These are phyloP conservation scores for Saimiri boliviensis DNA, from an alignment of 2,113 vertebrate genomes.

Conservation along the genomic window DNA sequence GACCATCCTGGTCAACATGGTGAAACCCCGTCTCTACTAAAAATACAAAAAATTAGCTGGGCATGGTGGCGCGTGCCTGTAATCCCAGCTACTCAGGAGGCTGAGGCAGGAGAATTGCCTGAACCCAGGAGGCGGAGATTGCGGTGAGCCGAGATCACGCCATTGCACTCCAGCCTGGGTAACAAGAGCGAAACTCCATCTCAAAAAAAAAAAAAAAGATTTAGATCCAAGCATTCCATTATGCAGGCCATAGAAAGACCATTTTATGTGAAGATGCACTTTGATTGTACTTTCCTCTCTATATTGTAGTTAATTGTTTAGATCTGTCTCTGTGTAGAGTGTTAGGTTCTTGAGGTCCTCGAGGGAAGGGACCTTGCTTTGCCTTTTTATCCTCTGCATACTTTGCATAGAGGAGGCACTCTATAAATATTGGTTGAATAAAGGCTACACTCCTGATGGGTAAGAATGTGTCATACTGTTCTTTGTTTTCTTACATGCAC, in stretches of 20 bases:
- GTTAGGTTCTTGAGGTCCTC: slow-evolving; percentile 16
- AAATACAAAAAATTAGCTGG: too few relatives aligned
- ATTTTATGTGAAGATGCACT: slow-evolving; percentile 5
- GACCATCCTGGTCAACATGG: too few relatives aligned
- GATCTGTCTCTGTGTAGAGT: slow-evolving; percentile 24
- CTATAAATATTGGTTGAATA: slow-evolving; percentile 16
- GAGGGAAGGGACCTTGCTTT: background rate
- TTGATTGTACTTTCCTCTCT: background rate
- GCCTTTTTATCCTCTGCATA: background rate
- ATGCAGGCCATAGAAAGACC: background rate
- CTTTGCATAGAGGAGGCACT: background rate
- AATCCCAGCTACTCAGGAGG: too few relatives aligned
- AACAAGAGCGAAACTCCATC: too few relatives aligned
- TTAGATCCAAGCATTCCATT: background rate
- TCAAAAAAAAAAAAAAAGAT: too few relatives aligned
- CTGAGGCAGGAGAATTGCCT: too few relatives aligned
- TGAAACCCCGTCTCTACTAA: too few relatives aligned
- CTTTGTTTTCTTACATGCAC: slow-evolving; percentile 13
- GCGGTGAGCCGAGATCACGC: too few relatives aligned
- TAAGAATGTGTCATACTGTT: background rate
- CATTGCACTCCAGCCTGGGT: too few relatives aligned
- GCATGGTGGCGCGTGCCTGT: too few relatives aligned
- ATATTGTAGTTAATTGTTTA: background rate
- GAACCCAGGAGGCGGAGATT: too few relatives aligned
- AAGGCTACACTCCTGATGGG: background rate